phyloP scores from a whole-genome alignment of 2,797 vertebrate genomes.

The Knipowitschia caucasica region DNA sequence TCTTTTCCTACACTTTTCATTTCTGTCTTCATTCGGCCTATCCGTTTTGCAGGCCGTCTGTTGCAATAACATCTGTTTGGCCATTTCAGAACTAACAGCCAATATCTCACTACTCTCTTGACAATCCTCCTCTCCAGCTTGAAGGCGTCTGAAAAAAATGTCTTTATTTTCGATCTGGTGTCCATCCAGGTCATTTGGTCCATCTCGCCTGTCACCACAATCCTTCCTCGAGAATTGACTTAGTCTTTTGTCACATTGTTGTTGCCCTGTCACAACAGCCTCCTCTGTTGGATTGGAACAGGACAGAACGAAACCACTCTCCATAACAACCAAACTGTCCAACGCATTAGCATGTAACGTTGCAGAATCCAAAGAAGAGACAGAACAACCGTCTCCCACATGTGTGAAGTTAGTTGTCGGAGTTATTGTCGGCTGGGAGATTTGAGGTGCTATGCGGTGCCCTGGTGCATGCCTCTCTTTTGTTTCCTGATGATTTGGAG shows the following conservation, averaged over 20 bases:
- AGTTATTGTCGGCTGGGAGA: conserved; percentile 41
- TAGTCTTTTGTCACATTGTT: conserved; percentile 24
- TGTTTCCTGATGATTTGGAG: conserved; percentile 65
- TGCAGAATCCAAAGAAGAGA: conserved; percentile 21
- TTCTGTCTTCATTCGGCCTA: conserved; percentile 32
- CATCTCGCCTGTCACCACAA: conserved; percentile 29
- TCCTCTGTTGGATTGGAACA: conserved; percentile 22
- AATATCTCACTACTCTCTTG: conserved; percentile 8
- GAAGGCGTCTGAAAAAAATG: conserved; percentile 18
- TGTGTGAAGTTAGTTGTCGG: conserved; percentile 39
- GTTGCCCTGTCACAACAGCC: conserved; percentile 19
- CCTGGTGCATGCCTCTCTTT: conserved; percentile 62
- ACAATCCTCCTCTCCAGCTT: conserved; percentile 28
- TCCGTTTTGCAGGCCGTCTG: conserved; percentile 37
- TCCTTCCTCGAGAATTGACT: conserved; percentile 21
- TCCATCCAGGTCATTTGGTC: conserved; percentile 38
- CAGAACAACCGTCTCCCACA: conserved; percentile 33
- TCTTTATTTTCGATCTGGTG: conserved; percentile 40
- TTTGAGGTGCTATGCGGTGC: conserved; percentile 57
- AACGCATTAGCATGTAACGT: conserved; percentile 18
- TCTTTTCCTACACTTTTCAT: conserved; percentile 25
- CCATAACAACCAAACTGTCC: conserved; percentile 31
- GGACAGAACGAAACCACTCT: conserved; percentile 25
- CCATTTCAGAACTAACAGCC: conserved; percentile 45
- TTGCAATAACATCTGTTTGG: conserved; percentile 43